Base-by-base conservation (phyloP, 2,113 vertebrate genomes). In the Cinclus cinclus region DNA sequence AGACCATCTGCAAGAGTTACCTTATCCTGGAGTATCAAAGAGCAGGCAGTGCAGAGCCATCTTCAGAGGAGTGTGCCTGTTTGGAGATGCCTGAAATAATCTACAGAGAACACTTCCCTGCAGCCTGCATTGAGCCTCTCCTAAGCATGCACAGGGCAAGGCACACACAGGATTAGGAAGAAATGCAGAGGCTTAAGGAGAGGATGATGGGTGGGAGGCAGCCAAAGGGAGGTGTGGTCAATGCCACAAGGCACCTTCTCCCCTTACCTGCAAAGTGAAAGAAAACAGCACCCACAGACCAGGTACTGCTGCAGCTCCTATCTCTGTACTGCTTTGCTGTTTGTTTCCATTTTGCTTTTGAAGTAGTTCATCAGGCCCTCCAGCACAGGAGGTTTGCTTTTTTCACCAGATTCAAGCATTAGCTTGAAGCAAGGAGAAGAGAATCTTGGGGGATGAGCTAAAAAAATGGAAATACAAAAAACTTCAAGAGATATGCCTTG, bases 401-500 rank as follows among this genome's bases (percentile, higher is more conserved):
- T 62, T 63, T n/a, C 35, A 58, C 20, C 25, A 73, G 37, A n/a
- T n/a, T 46, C 53, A 83, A 77, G 49, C 9, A 27, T 22, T 50
- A 2, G 16, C 39, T 67, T 52, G 39, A 22, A 76, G 9, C 15
- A 50, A 47, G n/a, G 35, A 86, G 39, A 73, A 69, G 28, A 68
- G 10, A 27, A 28, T 52, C 27, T 39, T 25, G 6, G 13, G 27
- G 27, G 5, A 47, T 62, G 12, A 83, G 19, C 17, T 46, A 4
- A 14, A 49, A 89, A 49, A 71, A 22, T 37, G 6, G 10, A 25
- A 79, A n/a, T 30, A 15, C 23, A 41, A 7, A 15, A 58, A 31
- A 2, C 0, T 24, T 41, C 13, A 59, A n/a, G 15, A 56, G 15
- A 46, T 28, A 28, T 28, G 14, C 22, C 15, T 35, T 2, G 0